Conservation (phyloP, 64 coral and sea anemone genomes). For the Orbicella faveolata region DNA sequence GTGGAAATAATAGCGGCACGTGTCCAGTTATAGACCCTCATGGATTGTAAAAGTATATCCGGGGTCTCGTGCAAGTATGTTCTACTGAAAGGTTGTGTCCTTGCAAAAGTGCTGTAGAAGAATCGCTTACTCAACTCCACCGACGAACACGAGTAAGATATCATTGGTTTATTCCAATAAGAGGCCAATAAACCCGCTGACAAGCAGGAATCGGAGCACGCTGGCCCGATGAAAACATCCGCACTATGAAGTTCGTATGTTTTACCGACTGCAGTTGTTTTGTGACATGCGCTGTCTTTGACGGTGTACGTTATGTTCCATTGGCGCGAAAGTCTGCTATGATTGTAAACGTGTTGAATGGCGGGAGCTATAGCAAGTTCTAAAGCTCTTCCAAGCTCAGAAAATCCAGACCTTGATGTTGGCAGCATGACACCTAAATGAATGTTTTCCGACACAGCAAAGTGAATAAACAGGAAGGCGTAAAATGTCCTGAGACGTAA, state of each 20-base stretch:
- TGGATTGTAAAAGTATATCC: constrained; percentile 10
- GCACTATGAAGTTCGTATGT: constrained; percentile 46
- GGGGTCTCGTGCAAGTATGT: constrained; percentile 54
- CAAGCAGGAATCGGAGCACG: constrained; percentile 65
- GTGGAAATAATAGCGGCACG: constrained; percentile 58
- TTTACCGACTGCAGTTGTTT: constrained; percentile 47
- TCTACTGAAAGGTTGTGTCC: constrained; percentile 82
- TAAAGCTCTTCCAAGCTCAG: constrained; percentile 58
- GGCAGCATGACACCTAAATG: constrained; percentile 59
- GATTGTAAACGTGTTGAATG: constrained; percentile 52
- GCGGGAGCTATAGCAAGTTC: constrained; percentile 46
- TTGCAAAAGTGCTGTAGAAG: constrained; percentile 64
- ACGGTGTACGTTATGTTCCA: constrained; percentile 69
- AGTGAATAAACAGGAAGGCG: background rate
- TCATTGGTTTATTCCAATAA: constrained; percentile 81
- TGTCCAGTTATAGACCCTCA: constrained; percentile 56
- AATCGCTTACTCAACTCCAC: constrained; percentile 54
- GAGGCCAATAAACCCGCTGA: constrained; percentile 66
- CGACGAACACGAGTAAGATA: constrained; percentile 79
- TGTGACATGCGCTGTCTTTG: constrained; percentile 64
- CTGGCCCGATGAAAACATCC: constrained; percentile 81
- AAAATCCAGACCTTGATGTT: constrained; percentile 30
- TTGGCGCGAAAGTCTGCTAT: constrained; percentile 31
- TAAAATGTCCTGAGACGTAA: background rate
- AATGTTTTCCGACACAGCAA: background rate